These are phyloP conservation scores for Thalpophila matura DNA, from an alignment of 2,888 invertebrate genomes.

Conservation along the genomic window DNA sequence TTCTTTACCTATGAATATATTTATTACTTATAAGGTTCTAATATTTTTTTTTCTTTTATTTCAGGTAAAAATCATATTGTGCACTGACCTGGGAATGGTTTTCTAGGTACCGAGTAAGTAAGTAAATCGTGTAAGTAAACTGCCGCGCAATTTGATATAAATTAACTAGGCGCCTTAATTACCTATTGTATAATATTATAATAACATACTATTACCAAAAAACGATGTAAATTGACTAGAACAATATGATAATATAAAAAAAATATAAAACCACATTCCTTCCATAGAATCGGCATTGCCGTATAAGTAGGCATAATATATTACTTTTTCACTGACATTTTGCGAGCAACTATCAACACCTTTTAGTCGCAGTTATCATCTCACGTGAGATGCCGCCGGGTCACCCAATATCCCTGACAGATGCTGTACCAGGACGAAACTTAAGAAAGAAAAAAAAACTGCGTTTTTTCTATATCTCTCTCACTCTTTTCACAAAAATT, in stretches of 20 bases:
- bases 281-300: too few relatives aligned
- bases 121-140: slow-evolving; percentile 21
- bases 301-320: too few relatives aligned
- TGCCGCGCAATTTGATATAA: too few relatives aligned
- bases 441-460: slow-evolving; percentile 65
- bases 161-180: too few relatives aligned
- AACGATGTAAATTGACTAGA: too few relatives aligned
- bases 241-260: too few relatives aligned
- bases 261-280: too few relatives aligned
- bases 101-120: neutral
- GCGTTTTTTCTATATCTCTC: slow-evolving; percentile 63
- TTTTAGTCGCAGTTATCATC: slow-evolving; percentile 54
- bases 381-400: slow-evolving; percentile 76
- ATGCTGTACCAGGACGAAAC: slow-evolving; percentile 78
- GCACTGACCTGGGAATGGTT: neutral
- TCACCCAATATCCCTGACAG: slow-evolving; percentile 86
- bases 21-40: too few relatives aligned
- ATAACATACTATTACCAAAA: too few relatives aligned
- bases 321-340: neutral
- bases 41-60: slow-evolving; percentile 29
- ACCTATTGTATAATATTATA: too few relatives aligned
- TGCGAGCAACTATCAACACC: slow-evolving; percentile 66
- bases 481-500: slow-evolving; percentile 56
- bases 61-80: slow-evolving; percentile 45
- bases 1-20: too few relatives aligned